Percentiles rank a stretch among this genome's conserved stretches.
Evolutionary conservation across 2,113 vertebrate species (phyloP).

Genomic region (Alexandromys fortis): DNA sequence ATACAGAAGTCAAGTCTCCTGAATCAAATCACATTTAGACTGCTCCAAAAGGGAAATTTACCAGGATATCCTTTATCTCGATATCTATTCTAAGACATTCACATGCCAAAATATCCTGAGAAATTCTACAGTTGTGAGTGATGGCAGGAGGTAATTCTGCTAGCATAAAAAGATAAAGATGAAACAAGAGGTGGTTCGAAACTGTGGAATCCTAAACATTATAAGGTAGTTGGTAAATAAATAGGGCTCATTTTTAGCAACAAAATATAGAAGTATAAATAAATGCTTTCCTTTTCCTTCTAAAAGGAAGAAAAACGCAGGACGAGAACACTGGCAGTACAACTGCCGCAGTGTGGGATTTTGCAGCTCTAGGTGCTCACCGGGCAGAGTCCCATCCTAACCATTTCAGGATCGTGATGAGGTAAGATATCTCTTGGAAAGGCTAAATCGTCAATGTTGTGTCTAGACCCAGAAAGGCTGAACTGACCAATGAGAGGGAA

Average conservation of each 20-base stretch:
- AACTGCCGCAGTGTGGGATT: background rate
- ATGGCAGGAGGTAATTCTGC: background rate
- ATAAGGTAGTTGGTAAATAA: background rate
- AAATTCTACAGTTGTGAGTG: background rate
- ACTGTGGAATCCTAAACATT: constrained; percentile 25
- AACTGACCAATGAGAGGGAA: background rate
- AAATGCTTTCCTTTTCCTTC: background rate
- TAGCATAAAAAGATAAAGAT: background rate
- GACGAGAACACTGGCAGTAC: background rate
- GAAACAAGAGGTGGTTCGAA: background rate
- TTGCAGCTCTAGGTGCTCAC: background rate
- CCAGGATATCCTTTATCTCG: background rate
- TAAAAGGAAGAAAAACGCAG: background rate
- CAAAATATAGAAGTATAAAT: background rate
- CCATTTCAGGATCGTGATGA: background rate
- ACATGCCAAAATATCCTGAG: constrained; percentile 14
- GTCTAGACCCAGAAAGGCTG: background rate
- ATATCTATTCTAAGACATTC: background rate
- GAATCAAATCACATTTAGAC: background rate
- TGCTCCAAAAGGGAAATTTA: background rate
- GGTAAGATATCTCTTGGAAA: background rate
- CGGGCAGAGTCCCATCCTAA: background rate
- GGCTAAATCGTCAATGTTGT: background rate
- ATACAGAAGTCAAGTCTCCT: background rate
- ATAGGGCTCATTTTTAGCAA: background rate